These are phyloP conservation scores for Rhagoletis zephyria DNA, from an alignment of 1,140 invertebrate species.

Conservation along the genomic window DNA sequence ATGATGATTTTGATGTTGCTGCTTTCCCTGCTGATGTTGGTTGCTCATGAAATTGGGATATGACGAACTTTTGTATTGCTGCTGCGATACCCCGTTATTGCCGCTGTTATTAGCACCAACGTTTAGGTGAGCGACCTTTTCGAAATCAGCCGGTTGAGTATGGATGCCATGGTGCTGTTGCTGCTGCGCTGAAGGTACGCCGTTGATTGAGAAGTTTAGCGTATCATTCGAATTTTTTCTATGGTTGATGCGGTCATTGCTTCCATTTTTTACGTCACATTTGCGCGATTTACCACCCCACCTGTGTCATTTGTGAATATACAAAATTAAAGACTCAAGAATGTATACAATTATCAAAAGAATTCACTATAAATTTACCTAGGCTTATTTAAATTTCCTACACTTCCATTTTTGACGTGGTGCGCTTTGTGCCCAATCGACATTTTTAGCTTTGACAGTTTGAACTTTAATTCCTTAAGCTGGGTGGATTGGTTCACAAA, in stretches of 20 bases:
- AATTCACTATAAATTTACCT: slow-evolving; percentile 59
- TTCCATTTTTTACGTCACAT: slow-evolving; percentile 69
- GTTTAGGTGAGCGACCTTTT: slow-evolving; percentile 47
- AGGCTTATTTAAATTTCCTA: slow-evolving; percentile 66
- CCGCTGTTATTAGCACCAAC: slow-evolving; percentile 63
- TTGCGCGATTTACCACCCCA: slow-evolving; percentile 71
- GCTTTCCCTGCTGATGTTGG: slow-evolving; percentile 59
- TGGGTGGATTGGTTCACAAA: slow-evolving; percentile 71
- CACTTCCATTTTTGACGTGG: slow-evolving; percentile 65
- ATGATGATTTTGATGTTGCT: slow-evolving; percentile 44
- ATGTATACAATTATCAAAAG: not conserved
- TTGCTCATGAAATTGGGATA: slow-evolving; percentile 73
- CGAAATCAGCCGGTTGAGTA: slow-evolving; percentile 53
- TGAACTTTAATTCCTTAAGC: slow-evolving; percentile 71
- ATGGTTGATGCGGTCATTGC: slow-evolving; percentile 71
- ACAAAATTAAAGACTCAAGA: not conserved
- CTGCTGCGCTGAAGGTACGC: slow-evolving; percentile 57
- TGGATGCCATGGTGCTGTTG: slow-evolving; percentile 62
- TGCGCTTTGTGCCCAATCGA: slow-evolving; percentile 69
- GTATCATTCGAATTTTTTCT: slow-evolving; percentile 72
- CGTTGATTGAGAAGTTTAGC: slow-evolving; percentile 67
- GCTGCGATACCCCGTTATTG: slow-evolving; percentile 60
- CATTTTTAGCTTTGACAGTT: slow-evolving; percentile 70
- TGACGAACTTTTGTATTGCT: slow-evolving; percentile 74
- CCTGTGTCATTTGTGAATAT: slow-evolving; percentile 53